phyloP scores from a whole-genome alignment of 2,797 vertebrate genomes.

The Siniperca undulata region DNA sequence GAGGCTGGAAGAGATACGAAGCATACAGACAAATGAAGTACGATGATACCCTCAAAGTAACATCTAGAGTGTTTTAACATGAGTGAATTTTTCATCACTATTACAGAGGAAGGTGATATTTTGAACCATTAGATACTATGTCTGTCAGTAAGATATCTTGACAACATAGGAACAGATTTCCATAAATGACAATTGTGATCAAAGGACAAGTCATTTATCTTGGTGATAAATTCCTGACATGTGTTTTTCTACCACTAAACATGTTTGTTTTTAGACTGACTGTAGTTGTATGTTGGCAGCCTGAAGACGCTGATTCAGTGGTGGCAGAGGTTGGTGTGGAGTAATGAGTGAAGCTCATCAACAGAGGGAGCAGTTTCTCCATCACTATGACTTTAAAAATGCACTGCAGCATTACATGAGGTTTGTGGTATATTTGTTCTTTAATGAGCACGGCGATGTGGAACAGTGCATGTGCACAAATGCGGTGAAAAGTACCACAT shows the following conservation, averaged over 20 bases:
- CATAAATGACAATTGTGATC: not conserved
- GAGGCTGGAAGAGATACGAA: constrained; percentile 83
- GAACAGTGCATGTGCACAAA: constrained; percentile 43
- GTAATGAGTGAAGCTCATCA: constrained; percentile 45
- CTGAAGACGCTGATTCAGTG: not conserved
- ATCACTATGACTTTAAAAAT: constrained; percentile 5
- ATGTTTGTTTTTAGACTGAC: not conserved
- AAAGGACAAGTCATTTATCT: not conserved
- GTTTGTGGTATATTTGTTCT: constrained; percentile 29
- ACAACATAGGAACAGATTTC: not conserved
- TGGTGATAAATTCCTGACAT: not conserved
- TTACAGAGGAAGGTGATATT: too few species aligned
- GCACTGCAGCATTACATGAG: constrained; percentile 39
- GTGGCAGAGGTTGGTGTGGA: not conserved
- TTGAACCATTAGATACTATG: not conserved
- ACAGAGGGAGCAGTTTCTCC: constrained; percentile 71
- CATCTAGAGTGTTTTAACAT: not conserved
- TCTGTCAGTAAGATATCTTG: not conserved
- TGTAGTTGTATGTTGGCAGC: not conserved
- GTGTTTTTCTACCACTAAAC: not conserved
- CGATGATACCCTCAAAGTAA: not conserved
- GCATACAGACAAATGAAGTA: not conserved
- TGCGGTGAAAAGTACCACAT: constrained; percentile 47
- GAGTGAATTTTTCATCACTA: too few species aligned
- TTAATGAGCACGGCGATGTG: constrained; percentile 41